These are phyloP conservation scores for Spinus pinus DNA, from an alignment of 2,797 vertebrate genomes.

Conservation along the genomic window DNA sequence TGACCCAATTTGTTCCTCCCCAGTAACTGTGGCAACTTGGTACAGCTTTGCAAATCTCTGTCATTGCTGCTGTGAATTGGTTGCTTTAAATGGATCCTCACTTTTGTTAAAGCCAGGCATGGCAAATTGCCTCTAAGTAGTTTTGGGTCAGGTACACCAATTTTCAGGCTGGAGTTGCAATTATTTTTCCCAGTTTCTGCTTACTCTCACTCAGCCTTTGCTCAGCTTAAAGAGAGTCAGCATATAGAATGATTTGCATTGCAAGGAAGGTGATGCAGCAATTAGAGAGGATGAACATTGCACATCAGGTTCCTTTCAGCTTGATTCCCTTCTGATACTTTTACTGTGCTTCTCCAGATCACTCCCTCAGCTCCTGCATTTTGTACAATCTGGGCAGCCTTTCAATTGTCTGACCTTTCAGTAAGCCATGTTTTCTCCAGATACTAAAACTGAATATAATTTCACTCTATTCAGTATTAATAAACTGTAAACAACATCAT, in stretches of 20 bases:
- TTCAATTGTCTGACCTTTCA: slow-evolving; percentile 58
- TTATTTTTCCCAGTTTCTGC: background rate
- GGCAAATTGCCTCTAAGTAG: slow-evolving; percentile 21
- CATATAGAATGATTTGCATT: slow-evolving; percentile 5
- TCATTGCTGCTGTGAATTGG: background rate
- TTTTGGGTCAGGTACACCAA: slow-evolving; percentile 27
- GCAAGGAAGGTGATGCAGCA: background rate
- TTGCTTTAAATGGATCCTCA: slow-evolving; percentile 17
- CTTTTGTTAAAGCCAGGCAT: background rate
- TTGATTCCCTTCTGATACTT: background rate
- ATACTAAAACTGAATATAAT: slow-evolving; percentile 65
- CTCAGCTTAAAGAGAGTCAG: background rate
- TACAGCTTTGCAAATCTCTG: background rate
- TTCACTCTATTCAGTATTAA: slow-evolving; percentile 69
- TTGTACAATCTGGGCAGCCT: slow-evolving; percentile 16
- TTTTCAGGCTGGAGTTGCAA: slow-evolving; percentile 21
- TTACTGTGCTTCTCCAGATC: background rate
- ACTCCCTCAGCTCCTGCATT: background rate
- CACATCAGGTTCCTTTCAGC: background rate
- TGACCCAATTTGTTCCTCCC: slow-evolving; percentile 16
- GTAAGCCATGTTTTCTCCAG: slow-evolving; percentile 52
- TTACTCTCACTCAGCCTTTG: background rate
- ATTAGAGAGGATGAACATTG: slow-evolving; percentile 11
- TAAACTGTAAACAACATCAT: slow-evolving; percentile 64
- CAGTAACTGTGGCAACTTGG: background rate